Percentiles rank a stretch among this genome's conserved stretches.
These are phyloP conservation scores for Pangasius larnaudii DNA, from an alignment of 2,797 vertebrate species.

Conservation along the genomic window DNA sequence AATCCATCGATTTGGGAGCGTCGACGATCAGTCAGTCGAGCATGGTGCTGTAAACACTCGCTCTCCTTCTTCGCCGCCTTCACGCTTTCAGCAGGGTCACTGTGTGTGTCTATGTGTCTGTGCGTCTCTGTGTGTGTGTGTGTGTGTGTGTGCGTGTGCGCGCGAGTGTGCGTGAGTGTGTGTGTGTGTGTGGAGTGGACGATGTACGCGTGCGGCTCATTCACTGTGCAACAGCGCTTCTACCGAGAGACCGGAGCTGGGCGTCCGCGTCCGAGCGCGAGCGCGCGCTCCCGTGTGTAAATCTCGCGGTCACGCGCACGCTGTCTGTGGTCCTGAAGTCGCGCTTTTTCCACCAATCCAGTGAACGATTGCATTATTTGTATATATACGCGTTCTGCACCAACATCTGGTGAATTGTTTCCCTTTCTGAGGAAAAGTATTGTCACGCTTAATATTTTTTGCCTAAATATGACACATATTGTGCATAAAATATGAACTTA, in stretches of 20 bases:
- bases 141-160: not conserved
- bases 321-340: conserved; percentile 53
- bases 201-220: conserved; percentile 68
- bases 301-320: conserved; percentile 32
- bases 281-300: conserved; percentile 24
- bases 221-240: conserved; percentile 76
- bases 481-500: not conserved
- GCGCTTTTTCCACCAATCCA: conserved; percentile 20
- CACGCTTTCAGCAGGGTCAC: conserved; percentile 42
- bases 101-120: conserved; percentile 21
- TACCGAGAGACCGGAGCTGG: conserved; percentile 67
- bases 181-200: conserved; percentile 59
- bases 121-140: not conserved
- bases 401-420: not conserved
- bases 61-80: conserved; percentile 57
- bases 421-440: not conserved
- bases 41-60: conserved; percentile 58
- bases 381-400: not conserved
- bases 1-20: conserved; percentile 79
- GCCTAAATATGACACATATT: not conserved
- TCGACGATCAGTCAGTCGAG: conserved; percentile 69
- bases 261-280: conserved; percentile 67
- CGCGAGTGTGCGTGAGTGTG: not conserved
- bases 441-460: not conserved
- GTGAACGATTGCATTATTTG: not conserved